These are phyloP conservation scores for Diarsia rubi DNA, from an alignment of 2,888 invertebrate species.

Conservation along the genomic window DNA sequence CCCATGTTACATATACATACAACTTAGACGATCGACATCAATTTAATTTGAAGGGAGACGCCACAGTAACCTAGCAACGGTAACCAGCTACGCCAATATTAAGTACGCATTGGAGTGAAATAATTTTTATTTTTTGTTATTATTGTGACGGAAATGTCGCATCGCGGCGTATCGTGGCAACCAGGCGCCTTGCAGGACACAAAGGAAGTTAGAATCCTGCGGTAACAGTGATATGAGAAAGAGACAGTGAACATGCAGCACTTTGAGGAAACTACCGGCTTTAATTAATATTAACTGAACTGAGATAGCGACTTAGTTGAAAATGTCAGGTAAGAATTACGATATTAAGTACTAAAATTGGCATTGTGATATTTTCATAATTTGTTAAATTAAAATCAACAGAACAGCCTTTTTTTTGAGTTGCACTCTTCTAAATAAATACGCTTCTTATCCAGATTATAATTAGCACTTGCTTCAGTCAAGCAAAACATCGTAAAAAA, in stretches of 20 bases:
- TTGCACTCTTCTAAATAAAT: background rate
- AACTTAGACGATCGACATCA: background rate
- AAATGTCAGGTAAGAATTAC: constrained; percentile 57
- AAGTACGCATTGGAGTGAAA: constrained; percentile 71
- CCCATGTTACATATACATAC: background rate
- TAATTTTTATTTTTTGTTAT: constrained; percentile 79
- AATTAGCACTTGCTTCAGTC: too few species aligned
- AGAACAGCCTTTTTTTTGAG: too few species aligned
- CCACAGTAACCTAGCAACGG: constrained; percentile 77
- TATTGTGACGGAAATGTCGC: constrained; percentile 83
- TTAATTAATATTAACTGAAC: constrained; percentile 21
- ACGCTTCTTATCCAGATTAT: background rate
- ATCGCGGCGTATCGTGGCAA: constrained; percentile 86
- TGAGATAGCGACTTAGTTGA: constrained; percentile 35
- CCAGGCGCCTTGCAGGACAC: constrained; percentile 69
- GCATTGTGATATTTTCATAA: background rate
- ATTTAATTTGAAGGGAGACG: constrained; percentile 13
- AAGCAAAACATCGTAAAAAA: too few species aligned
- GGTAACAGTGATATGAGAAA: constrained; percentile 44
- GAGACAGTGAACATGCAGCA: constrained; percentile 9
- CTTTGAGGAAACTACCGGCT: constrained; percentile 1
- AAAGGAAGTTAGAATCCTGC: constrained; percentile 66
- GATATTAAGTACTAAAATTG: background rate
- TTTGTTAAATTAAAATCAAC: background rate
- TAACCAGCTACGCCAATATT: constrained; percentile 66